Conservation (phyloP, 2,888 invertebrate genomes). For the Megamerina dolium region DNA sequence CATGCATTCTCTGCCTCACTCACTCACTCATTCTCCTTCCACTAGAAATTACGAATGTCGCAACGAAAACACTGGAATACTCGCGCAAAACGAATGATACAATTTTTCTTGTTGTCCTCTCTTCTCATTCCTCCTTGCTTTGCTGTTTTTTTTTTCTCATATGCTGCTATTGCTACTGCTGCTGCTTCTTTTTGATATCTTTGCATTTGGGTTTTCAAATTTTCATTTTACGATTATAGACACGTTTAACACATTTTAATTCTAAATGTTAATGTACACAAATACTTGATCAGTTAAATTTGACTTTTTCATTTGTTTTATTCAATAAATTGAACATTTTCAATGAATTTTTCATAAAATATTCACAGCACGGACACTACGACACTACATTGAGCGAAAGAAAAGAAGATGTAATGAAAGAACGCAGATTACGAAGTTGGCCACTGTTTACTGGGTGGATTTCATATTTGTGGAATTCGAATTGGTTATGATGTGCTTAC, state of each 20-base stretch:
- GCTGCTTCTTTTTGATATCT: too few relatives aligned
- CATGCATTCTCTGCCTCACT: conserved; percentile 11
- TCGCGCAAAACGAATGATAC: conserved; percentile 32
- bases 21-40: conserved; percentile 5
- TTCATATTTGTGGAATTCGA: too few relatives aligned
- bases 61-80: conserved; percentile 16
- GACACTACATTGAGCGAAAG: conserved; percentile 8
- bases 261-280: conserved; percentile 13
- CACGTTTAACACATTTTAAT: conserved; percentile 12
- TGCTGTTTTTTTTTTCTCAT: too few relatives aligned
- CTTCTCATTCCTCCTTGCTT: too few relatives aligned
- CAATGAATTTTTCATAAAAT: too few relatives aligned
- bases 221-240: conserved; percentile 25
- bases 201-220: conserved; percentile 36
- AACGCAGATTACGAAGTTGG: conserved; percentile 16
- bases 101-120: conserved; percentile 27
- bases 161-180: too few relatives aligned
- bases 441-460: too few relatives aligned
- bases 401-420: conserved; percentile 11
- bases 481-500: too few relatives aligned
- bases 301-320: conserved; percentile 27
- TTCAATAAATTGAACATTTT: conserved; percentile 29
- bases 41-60: too few relatives aligned
- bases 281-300: conserved; percentile 12
- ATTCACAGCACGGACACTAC: conserved; percentile 5